A percentile compares a stretch with the other conserved stretches of the same genome.
phyloP scores from a whole-genome alignment of 64 coral and sea anemone species.

The Porites lutea region DNA sequence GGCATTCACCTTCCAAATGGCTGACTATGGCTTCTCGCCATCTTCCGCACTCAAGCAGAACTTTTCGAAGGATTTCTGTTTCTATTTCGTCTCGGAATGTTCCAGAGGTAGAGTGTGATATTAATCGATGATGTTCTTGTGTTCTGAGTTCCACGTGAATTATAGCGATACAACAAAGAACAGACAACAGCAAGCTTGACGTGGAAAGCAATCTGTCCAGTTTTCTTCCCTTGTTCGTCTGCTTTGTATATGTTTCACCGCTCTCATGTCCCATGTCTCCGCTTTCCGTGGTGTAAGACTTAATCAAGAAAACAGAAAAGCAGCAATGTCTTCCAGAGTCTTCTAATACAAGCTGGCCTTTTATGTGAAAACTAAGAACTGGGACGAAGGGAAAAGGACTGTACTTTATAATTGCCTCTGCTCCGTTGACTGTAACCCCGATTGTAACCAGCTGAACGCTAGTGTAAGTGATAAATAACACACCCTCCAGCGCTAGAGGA shows the following conservation, averaged over 20 bases:
- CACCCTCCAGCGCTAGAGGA: too few relatives aligned
- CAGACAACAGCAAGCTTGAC: conserved; percentile 35
- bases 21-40: neutral
- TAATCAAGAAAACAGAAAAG: too few relatives aligned
- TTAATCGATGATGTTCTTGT: conserved; percentile 18
- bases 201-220: neutral
- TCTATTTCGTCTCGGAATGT: conserved; percentile 6
- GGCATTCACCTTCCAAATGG: neutral
- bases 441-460: too few relatives aligned
- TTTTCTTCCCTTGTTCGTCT: neutral
- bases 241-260: neutral
- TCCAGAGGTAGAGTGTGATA: conserved; percentile 16
- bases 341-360: too few relatives aligned
- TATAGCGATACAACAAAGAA: neutral
- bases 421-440: too few relatives aligned
- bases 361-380: too few relatives aligned
- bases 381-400: too few relatives aligned
- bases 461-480: too few relatives aligned
- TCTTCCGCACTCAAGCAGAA: neutral
- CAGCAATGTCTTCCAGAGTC: too few relatives aligned
- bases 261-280: too few relatives aligned
- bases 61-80: neutral
- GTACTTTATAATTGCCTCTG: too few relatives aligned
- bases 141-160: conserved; percentile 33
- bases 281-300: too few relatives aligned